These are phyloP conservation scores for Melanogrammus aeglefinus DNA, from an alignment of 2,797 vertebrate species.

Conservation along the genomic window DNA sequence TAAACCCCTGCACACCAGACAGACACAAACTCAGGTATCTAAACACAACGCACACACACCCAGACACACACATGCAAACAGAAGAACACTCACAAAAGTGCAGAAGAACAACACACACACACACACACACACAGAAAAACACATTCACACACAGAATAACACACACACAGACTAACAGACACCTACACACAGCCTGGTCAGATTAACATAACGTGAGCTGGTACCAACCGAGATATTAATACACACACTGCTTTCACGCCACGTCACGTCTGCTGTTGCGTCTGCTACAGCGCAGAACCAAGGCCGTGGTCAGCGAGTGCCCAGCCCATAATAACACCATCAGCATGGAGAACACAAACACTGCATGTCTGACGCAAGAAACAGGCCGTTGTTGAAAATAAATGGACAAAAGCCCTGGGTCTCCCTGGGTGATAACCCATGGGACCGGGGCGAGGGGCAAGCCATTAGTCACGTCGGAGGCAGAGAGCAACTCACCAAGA, in stretches of 20 bases:
- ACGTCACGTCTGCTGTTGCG: neutral
- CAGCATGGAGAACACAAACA: neutral
- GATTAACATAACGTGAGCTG: conserved; percentile 15
- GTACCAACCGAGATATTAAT: conserved; percentile 24
- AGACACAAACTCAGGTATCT: neutral
- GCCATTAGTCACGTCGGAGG: neutral
- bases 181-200: conserved; percentile 4
- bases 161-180: neutral
- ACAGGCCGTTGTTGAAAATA: neutral
- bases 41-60: neutral
- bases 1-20: neutral
- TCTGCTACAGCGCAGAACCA: neutral
- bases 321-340: neutral
- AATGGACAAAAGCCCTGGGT: neutral
- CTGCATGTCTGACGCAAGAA: neutral
- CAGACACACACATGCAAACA: neutral
- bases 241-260: neutral
- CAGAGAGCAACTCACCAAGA: too few species aligned
- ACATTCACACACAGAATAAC: neutral
- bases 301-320: neutral
- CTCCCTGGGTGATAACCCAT: neutral
- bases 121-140: neutral
- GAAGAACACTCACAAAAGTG: neutral
- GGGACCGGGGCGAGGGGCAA: too few species aligned
- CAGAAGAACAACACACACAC: neutral